These are phyloP conservation scores for Dicycla oo DNA, from an alignment of 2,888 invertebrate species.

Conservation along the genomic window DNA sequence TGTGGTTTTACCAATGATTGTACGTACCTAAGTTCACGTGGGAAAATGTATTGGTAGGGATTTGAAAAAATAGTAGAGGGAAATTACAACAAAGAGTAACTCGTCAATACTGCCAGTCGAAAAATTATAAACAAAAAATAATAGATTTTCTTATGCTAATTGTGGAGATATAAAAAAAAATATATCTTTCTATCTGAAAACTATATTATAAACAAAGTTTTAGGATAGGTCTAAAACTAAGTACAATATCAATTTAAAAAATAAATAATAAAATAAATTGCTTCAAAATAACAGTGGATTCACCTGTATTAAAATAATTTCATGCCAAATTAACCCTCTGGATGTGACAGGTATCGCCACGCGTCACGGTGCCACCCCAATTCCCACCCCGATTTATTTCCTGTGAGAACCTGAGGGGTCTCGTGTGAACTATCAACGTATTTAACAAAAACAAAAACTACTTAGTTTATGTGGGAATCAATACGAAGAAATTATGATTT, in stretches of 20 bases:
- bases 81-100: not conserved
- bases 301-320: constrained; percentile 29
- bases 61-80: constrained; percentile 12
- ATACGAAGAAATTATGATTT: not conserved
- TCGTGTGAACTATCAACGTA: constrained; percentile 44
- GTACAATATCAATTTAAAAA: constrained; percentile 3
- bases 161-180: not conserved
- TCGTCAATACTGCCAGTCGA: not conserved
- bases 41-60: constrained; percentile 23
- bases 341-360: constrained; percentile 49
- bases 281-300: not conserved
- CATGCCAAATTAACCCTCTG: constrained; percentile 38
- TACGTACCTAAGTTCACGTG: constrained; percentile 10
- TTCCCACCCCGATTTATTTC: constrained; percentile 45
- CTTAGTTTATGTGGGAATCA: not conserved
- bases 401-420: constrained; percentile 35
- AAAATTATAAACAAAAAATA: not conserved
- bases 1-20: constrained; percentile 37
- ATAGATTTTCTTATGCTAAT: not conserved
- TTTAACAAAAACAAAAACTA: constrained; percentile 21
- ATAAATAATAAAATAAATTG: no score
- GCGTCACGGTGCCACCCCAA: constrained; percentile 45
- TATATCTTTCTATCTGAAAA: not conserved
- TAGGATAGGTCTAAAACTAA: not conserved
- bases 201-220: not conserved